A percentile compares a stretch with the other conserved stretches of the same genome.
These are phyloP conservation scores for Sminthurides aquaticus DNA, from an alignment of 2,888 invertebrate genomes.

Conservation along the genomic window DNA sequence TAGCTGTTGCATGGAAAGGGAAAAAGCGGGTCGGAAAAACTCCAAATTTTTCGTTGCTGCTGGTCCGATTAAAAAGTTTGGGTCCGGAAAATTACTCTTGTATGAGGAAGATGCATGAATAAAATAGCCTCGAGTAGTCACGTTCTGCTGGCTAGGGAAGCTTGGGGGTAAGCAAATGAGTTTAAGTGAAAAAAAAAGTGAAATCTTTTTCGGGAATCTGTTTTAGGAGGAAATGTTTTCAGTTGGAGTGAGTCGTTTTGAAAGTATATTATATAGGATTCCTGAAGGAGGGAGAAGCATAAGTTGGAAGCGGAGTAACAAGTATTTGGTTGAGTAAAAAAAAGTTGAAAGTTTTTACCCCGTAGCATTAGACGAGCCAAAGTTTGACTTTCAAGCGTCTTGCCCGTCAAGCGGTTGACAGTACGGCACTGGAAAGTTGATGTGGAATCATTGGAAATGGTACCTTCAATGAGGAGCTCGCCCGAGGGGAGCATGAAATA, in stretches of 20 bases:
- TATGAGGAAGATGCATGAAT: too few relatives aligned
- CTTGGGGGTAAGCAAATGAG: background rate
- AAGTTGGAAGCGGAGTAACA: background rate
- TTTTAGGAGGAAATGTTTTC: too few relatives aligned
- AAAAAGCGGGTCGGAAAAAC: too few relatives aligned
- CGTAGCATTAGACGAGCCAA: constrained; percentile 44
- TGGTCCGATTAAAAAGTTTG: too few relatives aligned
- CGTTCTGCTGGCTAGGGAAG: background rate
- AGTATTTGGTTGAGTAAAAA: too few relatives aligned
- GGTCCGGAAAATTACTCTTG: too few relatives aligned
- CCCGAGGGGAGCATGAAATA: constrained; percentile 46
- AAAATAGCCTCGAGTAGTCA: too few relatives aligned
- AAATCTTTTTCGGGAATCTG: background rate
- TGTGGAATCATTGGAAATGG: constrained; percentile 46
- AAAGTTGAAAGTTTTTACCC: constrained; percentile 32
- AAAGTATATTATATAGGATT: too few relatives aligned
- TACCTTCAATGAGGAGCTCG: constrained; percentile 47
- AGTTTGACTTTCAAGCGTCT: constrained; percentile 46
- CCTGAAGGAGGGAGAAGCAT: background rate
- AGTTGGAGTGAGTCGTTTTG: too few relatives aligned
- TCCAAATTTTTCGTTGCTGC: too few relatives aligned
- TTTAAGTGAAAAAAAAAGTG: background rate
- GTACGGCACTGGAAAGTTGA: constrained; percentile 47
- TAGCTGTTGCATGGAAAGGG: too few relatives aligned
- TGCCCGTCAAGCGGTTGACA: constrained; percentile 47